Evolutionary conservation across 53 echinoderm and acorn worm species (phyloP).

Genomic region (Zoroaster sp.): DNA sequence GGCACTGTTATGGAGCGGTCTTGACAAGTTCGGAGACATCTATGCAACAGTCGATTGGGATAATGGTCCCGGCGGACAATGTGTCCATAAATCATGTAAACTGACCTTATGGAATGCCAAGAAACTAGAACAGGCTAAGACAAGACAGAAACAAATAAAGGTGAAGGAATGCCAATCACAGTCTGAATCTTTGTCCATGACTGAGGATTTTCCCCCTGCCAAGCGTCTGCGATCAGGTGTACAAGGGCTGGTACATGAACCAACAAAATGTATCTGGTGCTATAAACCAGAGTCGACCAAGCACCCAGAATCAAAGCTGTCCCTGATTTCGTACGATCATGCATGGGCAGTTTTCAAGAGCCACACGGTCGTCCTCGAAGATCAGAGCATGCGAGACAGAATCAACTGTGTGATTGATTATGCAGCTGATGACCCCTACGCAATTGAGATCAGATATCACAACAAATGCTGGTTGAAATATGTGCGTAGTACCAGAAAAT

Average conservation of each 20-base stretch:
- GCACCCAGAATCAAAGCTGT: neutral
- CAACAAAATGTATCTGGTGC: conserved; percentile 50
- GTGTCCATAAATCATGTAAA: neutral
- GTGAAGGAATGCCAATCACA: too few species aligned
- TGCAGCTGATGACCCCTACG: conserved; percentile 23
- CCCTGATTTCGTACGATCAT: conserved; percentile 9
- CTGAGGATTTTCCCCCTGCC: too few species aligned
- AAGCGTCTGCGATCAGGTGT: too few species aligned
- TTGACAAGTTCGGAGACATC: conserved; percentile 6
- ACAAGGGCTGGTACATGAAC: conserved; percentile 42
- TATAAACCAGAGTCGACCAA: neutral
- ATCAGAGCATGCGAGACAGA: conserved; percentile 26
- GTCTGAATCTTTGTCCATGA: too few species aligned
- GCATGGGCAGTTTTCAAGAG: conserved; percentile 52
- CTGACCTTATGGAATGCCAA: neutral
- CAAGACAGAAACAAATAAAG: neutral
- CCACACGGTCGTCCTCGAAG: conserved; percentile 41
- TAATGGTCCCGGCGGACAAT: neutral
- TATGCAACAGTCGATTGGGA: neutral
- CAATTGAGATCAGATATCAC: conserved; percentile 15
- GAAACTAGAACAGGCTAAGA: conserved; percentile 6
- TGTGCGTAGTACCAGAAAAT: neutral
- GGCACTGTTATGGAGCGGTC: neutral
- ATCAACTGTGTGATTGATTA: conserved; percentile 36
- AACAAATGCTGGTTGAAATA: conserved; percentile 16